Conservation (phyloP, 2,888 invertebrate species). For the Leptarthrus brevirostris region DNA sequence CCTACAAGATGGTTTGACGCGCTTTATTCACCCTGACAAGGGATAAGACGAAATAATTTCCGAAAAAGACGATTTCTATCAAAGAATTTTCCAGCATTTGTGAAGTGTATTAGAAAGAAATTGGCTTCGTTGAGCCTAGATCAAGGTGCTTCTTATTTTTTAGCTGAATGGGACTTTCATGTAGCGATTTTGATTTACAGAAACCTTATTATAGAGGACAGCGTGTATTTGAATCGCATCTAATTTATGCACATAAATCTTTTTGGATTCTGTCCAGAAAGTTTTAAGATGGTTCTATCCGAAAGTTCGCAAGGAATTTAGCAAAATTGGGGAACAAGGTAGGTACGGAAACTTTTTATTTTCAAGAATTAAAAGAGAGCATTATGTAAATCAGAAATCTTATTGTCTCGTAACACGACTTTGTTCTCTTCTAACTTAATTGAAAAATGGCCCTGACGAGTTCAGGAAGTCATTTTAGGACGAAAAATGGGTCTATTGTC, state of each 20-base stretch:
- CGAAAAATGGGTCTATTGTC: constrained; percentile 31
- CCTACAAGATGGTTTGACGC: background rate
- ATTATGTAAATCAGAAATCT: background rate
- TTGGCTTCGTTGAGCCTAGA: constrained; percentile 42
- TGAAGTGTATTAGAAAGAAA: constrained; percentile 19
- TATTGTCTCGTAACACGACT: background rate
- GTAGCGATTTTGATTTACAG: constrained; percentile 31
- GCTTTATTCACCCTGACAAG: background rate
- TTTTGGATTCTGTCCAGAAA: no score
- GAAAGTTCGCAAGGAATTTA: no score
- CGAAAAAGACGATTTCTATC: constrained; percentile 20
- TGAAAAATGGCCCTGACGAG: constrained; percentile 17
- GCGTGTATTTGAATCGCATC: constrained; percentile 18
- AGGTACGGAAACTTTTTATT: no score
- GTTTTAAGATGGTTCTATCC: no score
- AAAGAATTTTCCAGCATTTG: constrained; percentile 39
- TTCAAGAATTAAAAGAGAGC: background rate
- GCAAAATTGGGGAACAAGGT: no score
- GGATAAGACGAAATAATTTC: constrained; percentile 35
- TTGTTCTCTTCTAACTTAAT: constrained; percentile 14
- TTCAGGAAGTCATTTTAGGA: constrained; percentile 12
- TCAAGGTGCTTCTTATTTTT: constrained; percentile 5
- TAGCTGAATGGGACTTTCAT: background rate
- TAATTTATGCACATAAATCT: constrained; percentile 38
- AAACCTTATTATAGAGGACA: background rate